Evolutionary conservation across 2,113 vertebrate genomes (phyloP), one percentile per base, ranked within the genome.

Genomic region (Lonchura striata): DNA sequence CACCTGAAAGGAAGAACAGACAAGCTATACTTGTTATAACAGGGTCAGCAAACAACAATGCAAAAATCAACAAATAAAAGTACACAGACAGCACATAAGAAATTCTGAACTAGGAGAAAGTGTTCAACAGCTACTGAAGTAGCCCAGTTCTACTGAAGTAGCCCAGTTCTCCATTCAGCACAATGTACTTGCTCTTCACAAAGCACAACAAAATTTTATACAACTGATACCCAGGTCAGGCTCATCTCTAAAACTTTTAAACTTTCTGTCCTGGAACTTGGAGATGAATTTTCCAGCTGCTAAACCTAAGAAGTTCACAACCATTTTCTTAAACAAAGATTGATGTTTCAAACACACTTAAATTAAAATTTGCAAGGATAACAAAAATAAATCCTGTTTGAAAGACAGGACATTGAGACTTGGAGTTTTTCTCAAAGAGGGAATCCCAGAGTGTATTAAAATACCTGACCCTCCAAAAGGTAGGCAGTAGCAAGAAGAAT

Each of bases 391-490:
- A 70, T 74, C 37, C 25, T 82, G 6, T 77, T 70, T 69, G 76
- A 97, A 94, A 97, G 88, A 95, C 24, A 92, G 82, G 94, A 96
- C 96, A 53, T 30, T 91, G 47, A 95, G 39, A 56, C 57, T 93
- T 75, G 72, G 83, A 94, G 75, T 92, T 97, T 96, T 94, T 70
- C 64, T 57, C 64, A 81, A 89, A 88, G 54, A 90, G 61, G 10
- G 31, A 92, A 85, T 93, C 90, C 76, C 49, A 33, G 11, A n/a
- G 78, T 11, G 20, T 70, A 83, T 57, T 87, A 93, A 95, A 96
- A 96, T 81, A 96, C 68, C 70, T 95, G 95, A 97, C 82, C 97
- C 94, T 96, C 92, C 94, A 97, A 86, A 98, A 96, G 78, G 77
- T 57, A 81, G 92, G 91, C 72, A 92, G 53, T 88, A 90, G 69